A percentile compares a stretch with the other conserved stretches of the same genome.
phyloP scores from a whole-genome alignment of 2,888 invertebrate species.

The Mystacides longicornis region DNA sequence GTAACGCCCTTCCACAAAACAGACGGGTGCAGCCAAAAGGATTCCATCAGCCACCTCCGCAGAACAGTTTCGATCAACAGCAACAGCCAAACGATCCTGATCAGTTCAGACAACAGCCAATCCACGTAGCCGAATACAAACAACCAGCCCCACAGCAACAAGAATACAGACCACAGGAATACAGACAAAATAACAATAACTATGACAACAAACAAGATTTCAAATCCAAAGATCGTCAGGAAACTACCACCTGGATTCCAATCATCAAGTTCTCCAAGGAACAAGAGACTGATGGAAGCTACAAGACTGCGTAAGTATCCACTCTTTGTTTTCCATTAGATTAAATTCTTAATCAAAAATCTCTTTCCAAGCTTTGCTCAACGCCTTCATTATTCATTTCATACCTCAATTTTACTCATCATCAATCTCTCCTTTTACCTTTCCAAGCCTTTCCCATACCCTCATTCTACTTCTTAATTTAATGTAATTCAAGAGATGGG shows the following conservation, averaged over 20 bases:
- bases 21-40: slow-evolving; percentile 38
- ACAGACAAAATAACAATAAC: slow-evolving; percentile 27
- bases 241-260: slow-evolving; percentile 70
- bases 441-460: too few species aligned
- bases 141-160: slow-evolving; percentile 30
- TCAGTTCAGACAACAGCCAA: slow-evolving; percentile 23
- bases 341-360: too few species aligned
- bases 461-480: too few species aligned
- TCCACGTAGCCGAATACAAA: slow-evolving; percentile 34
- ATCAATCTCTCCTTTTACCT: too few species aligned
- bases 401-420: too few species aligned
- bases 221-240: slow-evolving; percentile 40
- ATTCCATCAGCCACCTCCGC: slow-evolving; percentile 31
- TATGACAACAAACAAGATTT: slow-evolving; percentile 33
- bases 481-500: too few species aligned
- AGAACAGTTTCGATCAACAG: slow-evolving; percentile 37
- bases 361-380: too few species aligned
- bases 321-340: too few species aligned
- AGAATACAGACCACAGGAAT: slow-evolving; percentile 29
- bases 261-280: slow-evolving; percentile 77
- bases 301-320: slow-evolving; percentile 72
- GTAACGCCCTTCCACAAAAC: slow-evolving; percentile 39
- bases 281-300: slow-evolving; percentile 76
- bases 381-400: too few species aligned
- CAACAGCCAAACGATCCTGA: slow-evolving; percentile 27